Base-by-base conservation (phyloP, 2,888 invertebrate genomes). In the Cerastis rubricosa region DNA sequence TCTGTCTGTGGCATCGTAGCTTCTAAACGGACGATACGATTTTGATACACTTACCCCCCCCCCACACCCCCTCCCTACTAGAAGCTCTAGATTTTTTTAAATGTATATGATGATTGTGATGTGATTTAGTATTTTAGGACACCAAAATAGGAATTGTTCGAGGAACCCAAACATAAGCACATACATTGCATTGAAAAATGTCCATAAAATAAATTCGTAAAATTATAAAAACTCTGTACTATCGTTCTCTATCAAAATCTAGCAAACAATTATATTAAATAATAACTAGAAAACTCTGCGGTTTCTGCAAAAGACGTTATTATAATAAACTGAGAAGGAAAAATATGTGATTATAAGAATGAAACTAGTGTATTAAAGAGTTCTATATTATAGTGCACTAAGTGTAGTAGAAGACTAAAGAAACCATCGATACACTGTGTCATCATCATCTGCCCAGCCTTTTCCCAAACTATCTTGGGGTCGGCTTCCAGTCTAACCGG, bases 251-350 rank as follows among this genome's bases (percentile, higher is more conserved):
- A 45, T 9, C 0, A n/a, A n/a, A n/a, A n/a, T n/a, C n/a, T n/a
- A 80, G 14, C n/a, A n/a, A 51, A 61, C 14, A 75, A 81, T 14
- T 40, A 61, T 81, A 81, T 74, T 74, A 67, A 67, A 35, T n/a
- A 47, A 63, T 29, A 78, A 76, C 57, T 35, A 57, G 64, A 64
- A 76, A 51, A 81, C 14, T 7, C 25, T 71, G 84, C 69, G 81
- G 81, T 83, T 43, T 8, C 65, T 81, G 84, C 43, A 1, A 0
- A 29, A 49, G 81, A 73, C 72, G 25, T 78, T 83, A 79, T 72
- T 65, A 35, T 35, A 78, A 83, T 83, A 64, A 61, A 51, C 57
- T 19, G 25, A 8, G 6, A 2, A 66, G 9, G 54, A 25, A 71
- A 71, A 65, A 54, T 43, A 8, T 70, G 47, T 61, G 22, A 51